Evolutionary conservation across 2,113 vertebrate species (phyloP).

Genomic region (Sinocyclocheilus anshuiensis): DNA sequence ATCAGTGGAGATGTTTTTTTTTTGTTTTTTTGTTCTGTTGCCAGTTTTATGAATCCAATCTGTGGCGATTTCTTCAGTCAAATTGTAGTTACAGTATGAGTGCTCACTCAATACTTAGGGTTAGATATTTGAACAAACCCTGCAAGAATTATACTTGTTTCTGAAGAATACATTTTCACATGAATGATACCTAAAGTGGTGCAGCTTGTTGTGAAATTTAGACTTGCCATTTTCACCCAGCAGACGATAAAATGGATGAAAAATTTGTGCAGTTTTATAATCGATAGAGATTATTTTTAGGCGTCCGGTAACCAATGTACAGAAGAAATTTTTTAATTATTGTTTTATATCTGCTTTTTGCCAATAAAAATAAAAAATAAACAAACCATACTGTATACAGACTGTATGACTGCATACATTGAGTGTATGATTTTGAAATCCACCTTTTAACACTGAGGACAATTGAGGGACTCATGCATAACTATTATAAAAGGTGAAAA

Average conservation of each 20-base stretch:
- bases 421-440: too few species aligned
- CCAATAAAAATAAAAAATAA: not conserved
- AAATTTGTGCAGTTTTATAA: not conserved
- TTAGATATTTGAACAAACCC: not conserved
- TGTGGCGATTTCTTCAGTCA: not conserved
- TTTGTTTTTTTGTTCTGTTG: not conserved
- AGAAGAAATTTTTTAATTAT: not conserved
- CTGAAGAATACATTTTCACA: not conserved
- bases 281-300: not conserved
- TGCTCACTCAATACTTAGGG: not conserved
- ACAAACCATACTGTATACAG: too few species aligned
- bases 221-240: not conserved
- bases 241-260: not conserved
- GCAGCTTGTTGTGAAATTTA: not conserved
- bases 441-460: too few species aligned
- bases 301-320: not conserved
- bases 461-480: too few species aligned
- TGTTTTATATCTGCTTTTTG: not conserved
- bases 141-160: not conserved
- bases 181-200: not conserved
- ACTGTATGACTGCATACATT: too few species aligned
- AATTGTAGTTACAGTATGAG: not conserved
- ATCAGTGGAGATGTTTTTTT: not conserved
- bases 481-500: too few species aligned
- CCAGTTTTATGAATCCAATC: constrained; percentile 21